Evolutionary conservation across 2,888 invertebrate genomes (phyloP).

Genomic region (Lysandra bellargus): DNA sequence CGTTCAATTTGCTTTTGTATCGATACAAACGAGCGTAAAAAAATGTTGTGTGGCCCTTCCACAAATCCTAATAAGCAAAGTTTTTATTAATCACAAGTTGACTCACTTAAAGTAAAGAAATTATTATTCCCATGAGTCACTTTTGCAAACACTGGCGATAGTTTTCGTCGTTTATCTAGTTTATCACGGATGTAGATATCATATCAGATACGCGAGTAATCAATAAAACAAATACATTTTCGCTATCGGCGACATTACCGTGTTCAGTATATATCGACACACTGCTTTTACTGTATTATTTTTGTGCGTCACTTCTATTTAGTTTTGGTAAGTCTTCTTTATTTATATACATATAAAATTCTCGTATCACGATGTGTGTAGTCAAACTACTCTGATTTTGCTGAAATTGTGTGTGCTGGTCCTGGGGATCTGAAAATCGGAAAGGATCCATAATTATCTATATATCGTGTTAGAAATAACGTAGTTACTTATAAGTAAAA

Average conservation of each 20-base stretch:
- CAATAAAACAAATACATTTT: constrained; percentile 36
- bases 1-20: no score
- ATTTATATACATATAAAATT: not conserved
- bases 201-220: constrained; percentile 35
- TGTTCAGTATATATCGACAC: constrained; percentile 24
- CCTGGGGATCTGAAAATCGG: not conserved
- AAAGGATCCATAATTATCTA: no score
- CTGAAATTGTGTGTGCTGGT: not conserved
- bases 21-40: no score
- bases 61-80: not conserved
- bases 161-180: constrained; percentile 27
- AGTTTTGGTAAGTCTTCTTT: constrained; percentile 11
- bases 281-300: constrained; percentile 1
- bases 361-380: no score
- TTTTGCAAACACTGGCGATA: not conserved
- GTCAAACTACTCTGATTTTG: no score
- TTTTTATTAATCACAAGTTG: constrained; percentile 1
- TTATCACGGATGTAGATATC: constrained; percentile 32
- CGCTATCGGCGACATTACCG: constrained; percentile 22
- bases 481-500: no score
- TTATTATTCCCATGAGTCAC: not conserved
- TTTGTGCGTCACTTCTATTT: not conserved
- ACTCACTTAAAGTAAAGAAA: not conserved
- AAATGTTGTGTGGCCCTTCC: no score
- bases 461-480: no score